These are phyloP conservation scores for Anhinga rufa DNA, from an alignment of 2,113 vertebrate genomes.

Conservation along the genomic window DNA sequence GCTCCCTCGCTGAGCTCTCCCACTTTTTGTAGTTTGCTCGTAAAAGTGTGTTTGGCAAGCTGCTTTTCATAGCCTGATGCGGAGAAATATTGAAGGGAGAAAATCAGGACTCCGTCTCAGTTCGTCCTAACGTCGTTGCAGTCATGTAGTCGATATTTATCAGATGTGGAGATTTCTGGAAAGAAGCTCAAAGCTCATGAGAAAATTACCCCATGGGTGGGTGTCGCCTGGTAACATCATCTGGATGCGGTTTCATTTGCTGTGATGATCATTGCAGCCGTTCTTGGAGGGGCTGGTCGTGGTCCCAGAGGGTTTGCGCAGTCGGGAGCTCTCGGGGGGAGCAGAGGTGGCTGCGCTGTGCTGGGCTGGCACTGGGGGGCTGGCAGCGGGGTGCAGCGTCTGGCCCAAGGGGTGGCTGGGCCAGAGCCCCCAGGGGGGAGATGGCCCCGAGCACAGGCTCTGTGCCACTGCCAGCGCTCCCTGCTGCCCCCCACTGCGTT, in stretches of 20 bases:
- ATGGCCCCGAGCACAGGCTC: neutral
- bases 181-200: neutral
- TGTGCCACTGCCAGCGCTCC: neutral
- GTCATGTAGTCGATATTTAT: rapidly evolving
- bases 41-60: neutral
- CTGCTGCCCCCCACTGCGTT: too few relatives aligned
- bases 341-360: neutral
- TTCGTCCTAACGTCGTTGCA: neutral
- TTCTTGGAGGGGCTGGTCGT: neutral
- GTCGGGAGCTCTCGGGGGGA: rapidly evolving
- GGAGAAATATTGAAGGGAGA: neutral
- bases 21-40: neutral
- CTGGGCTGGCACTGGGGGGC: neutral
- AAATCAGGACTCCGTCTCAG: neutral
- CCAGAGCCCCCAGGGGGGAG: neutral
- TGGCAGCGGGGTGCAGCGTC: neutral
- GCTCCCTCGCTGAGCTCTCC: neutral
- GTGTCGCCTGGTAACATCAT: neutral
- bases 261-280: neutral
- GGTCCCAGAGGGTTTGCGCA: neutral
- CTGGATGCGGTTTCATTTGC: neutral
- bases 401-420: neutral
- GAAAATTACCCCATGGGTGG: neutral
- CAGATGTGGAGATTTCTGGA: neutral
- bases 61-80: neutral